phyloP scores from a whole-genome alignment of 2,888 invertebrate species.

The Eupsilia transversa region DNA sequence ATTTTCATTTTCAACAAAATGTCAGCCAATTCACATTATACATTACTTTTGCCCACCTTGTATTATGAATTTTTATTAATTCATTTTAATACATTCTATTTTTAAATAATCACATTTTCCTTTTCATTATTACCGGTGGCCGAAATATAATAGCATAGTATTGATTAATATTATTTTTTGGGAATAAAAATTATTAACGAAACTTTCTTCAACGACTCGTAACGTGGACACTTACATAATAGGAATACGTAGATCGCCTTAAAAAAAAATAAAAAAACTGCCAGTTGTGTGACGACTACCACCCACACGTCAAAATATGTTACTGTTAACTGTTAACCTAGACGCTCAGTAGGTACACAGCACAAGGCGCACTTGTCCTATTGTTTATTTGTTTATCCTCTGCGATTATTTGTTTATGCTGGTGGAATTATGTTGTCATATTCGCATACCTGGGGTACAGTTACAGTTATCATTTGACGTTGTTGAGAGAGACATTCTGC shows the following conservation, averaged over 20 bases:
- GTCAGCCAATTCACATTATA: too few relatives aligned
- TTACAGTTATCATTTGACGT: background rate
- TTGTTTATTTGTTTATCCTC: constrained; percentile 65
- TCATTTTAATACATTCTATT: background rate
- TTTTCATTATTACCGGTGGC: background rate
- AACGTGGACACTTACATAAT: constrained; percentile 72
- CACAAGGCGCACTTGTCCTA: constrained; percentile 3
- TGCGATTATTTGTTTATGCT: constrained; percentile 41
- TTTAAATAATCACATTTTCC: background rate
- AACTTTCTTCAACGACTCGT: constrained; percentile 53
- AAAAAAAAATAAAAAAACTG: background rate
- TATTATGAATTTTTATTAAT: background rate
- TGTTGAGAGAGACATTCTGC: background rate
- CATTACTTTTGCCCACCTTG: too few relatives aligned
- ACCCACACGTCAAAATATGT: constrained; percentile 66
- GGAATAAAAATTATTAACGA: background rate
- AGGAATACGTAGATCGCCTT: constrained; percentile 46
- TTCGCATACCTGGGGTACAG: constrained; percentile 12
- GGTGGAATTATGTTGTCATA: constrained; percentile 43
- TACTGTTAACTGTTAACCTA: constrained; percentile 54
- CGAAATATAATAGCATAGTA: background rate
- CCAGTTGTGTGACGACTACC: constrained; percentile 48
- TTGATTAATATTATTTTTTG: background rate
- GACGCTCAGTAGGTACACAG: constrained; percentile 30
- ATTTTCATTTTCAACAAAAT: too few relatives aligned